Percentiles rank a stretch among this genome's conserved stretches.
phyloP scores from a whole-genome alignment of 2,888 invertebrate genomes.

The Pedicia rivosa region DNA sequence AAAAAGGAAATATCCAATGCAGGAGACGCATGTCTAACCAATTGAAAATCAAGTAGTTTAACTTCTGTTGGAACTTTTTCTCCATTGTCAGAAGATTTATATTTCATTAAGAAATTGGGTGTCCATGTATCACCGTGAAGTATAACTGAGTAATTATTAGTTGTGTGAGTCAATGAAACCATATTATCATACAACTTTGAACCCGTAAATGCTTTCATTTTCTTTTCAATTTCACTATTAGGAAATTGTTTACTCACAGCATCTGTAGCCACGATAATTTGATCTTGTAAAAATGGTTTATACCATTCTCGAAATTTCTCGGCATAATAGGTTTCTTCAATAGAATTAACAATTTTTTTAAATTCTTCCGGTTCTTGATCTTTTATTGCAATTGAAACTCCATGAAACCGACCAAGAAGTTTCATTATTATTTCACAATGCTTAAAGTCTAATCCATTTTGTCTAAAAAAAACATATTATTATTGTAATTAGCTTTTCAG shows the following conservation, averaged over 20 bases:
- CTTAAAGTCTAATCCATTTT: conserved; percentile 34
- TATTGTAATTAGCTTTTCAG: background rate
- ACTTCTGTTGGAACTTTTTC: conserved; percentile 26
- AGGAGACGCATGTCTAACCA: conserved; percentile 39
- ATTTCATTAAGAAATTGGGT: conserved; percentile 50
- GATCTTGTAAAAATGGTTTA: conserved; percentile 32
- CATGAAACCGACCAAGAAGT: conserved; percentile 41
- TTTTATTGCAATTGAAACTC: conserved; percentile 39
- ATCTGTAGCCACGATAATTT: conserved; percentile 39
- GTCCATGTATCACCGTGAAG: conserved; percentile 62
- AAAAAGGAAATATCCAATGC: conserved; percentile 43
- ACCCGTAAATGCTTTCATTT: conserved; percentile 37
- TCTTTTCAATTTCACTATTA: conserved; percentile 37
- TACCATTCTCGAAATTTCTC: conserved; percentile 41
- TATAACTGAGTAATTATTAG: conserved; percentile 36
- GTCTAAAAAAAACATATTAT: conserved; percentile 19
- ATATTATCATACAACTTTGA: conserved; percentile 34
- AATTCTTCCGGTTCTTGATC: conserved; percentile 37
- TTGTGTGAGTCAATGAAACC: conserved; percentile 27
- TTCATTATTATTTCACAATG: conserved; percentile 36
- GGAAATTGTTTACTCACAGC: conserved; percentile 48
- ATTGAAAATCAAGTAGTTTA: conserved; percentile 54
- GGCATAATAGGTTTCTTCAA: conserved; percentile 41
- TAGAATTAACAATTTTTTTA: conserved; percentile 24
- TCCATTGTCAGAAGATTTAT: conserved; percentile 13